These are phyloP conservation scores for Ceratina japonica DNA, from an alignment of 1,140 invertebrate genomes.

Conservation along the genomic window DNA sequence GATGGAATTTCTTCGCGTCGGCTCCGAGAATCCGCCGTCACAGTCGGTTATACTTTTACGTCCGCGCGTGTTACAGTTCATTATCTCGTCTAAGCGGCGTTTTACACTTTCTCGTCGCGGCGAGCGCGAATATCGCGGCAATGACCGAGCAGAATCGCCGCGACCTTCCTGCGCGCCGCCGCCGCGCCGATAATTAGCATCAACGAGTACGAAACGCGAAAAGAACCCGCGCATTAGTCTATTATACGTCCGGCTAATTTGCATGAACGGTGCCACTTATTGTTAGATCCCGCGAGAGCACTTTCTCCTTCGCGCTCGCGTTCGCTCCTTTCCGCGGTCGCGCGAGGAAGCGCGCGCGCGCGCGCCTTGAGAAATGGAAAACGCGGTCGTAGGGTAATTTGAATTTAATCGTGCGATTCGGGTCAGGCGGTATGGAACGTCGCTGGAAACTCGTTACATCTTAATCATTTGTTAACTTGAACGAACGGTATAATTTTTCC, in stretches of 20 bases:
- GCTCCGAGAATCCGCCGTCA: not conserved
- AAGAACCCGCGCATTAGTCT: constrained; percentile 27
- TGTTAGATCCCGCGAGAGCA: constrained; percentile 12
- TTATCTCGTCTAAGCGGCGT: not conserved
- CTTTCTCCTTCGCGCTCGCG: constrained; percentile 40
- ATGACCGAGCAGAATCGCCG: constrained; percentile 26
- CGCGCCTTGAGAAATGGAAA: constrained; percentile 26
- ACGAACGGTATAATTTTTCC: not conserved
- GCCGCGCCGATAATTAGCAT: constrained; percentile 32
- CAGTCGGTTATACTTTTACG: not conserved
- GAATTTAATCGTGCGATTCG: constrained; percentile 23
- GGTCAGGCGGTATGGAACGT: not conserved
- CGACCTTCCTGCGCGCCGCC: constrained; percentile 34
- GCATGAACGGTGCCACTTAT: constrained; percentile 36
- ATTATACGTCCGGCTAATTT: constrained; percentile 43
- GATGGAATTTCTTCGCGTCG: not conserved
- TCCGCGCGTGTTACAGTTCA: not conserved
- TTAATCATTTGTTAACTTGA: not conserved
- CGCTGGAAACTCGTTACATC: too few relatives aligned
- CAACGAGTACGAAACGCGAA: constrained; percentile 9
- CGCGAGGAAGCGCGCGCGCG: not conserved
- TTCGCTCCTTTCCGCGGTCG: not conserved
- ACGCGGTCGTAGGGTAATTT: constrained; percentile 26
- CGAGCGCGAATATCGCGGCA: constrained; percentile 7
- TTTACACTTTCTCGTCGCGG: constrained; percentile 9